Evolutionary conservation across 1,140 invertebrate species (phyloP).

Genomic region (Plutomurus gul): DNA sequence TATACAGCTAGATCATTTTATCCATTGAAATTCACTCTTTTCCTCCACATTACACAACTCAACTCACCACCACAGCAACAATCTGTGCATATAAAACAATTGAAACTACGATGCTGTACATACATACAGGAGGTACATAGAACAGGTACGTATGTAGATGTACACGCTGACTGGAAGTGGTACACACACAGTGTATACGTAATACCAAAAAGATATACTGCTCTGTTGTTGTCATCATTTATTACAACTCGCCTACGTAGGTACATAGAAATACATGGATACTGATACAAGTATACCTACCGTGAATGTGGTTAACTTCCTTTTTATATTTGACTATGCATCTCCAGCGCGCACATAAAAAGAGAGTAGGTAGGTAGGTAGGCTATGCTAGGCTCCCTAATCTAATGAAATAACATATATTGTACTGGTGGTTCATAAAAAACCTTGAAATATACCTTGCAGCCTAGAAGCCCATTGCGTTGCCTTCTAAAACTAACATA

Average conservation of each 20-base stretch:
- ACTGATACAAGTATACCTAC: no score
- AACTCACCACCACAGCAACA: neutral
- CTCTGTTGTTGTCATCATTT: no score
- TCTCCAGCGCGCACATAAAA: no score
- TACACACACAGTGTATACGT: neutral
- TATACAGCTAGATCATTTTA: neutral
- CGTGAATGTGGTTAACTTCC: constrained; percentile 20
- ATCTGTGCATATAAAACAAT: neutral
- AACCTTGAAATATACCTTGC: constrained; percentile 24
- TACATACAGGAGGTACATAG: neutral
- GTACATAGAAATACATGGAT: no score
- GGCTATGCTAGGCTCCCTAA: constrained; percentile 1
- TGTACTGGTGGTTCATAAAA: constrained; percentile 2
- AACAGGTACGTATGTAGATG: neutral
- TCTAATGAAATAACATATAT: constrained; percentile 11
- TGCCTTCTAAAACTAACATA: neutral
- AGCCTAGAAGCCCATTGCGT: constrained; percentile 14
- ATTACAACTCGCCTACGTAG: no score
- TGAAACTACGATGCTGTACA: neutral
- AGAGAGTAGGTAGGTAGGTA: neutral
- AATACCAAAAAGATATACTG: neutral
- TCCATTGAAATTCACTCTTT: neutral
- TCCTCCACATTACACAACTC: neutral
- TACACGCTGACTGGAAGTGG: neutral
- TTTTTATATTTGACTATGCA: no score